A percentile compares a stretch with the other conserved stretches of the same genome.
phyloP scores from a whole-genome alignment of 92 coral and sea anemone genomes.

The Palythoa caribaeorum region DNA sequence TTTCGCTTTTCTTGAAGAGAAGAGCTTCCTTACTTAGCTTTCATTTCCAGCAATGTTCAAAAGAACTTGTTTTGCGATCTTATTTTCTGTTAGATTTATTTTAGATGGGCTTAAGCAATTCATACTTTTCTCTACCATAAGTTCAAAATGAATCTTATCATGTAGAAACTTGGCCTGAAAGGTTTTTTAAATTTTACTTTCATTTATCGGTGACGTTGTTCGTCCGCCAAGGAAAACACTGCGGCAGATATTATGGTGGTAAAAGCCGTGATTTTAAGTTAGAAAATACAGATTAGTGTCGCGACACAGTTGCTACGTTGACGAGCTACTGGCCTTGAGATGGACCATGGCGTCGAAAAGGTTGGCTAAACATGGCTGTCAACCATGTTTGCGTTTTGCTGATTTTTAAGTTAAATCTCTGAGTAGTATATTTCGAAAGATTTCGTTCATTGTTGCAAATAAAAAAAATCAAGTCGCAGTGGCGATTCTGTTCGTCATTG shows the following conservation, averaged over 20 bases:
- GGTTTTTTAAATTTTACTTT: not conserved
- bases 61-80: too few species aligned
- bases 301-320: conserved; percentile 14
- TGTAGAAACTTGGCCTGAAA: too few species aligned
- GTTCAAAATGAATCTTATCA: too few species aligned
- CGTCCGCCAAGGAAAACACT: not conserved
- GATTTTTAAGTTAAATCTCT: too few species aligned
- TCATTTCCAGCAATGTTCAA: not conserved
- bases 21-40: not conserved
- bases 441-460: not conserved
- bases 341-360: conserved; percentile 2
- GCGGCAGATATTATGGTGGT: not conserved
- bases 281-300: not conserved
- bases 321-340: not conserved
- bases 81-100: not conserved
- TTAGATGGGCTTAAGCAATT: not conserved
- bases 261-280: conserved; percentile 10
- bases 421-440: not conserved
- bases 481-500: not conserved
- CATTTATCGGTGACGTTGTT: not conserved
- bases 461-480: not conserved
- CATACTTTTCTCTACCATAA: not conserved
- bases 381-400: not conserved
- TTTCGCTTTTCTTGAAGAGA: conserved; percentile 31
- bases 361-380: conserved; percentile 23